Percentiles rank a stretch among this genome's conserved stretches.
Conservation (phyloP, 2,888 invertebrate species). For the Drosophila neotestacea region DNA sequence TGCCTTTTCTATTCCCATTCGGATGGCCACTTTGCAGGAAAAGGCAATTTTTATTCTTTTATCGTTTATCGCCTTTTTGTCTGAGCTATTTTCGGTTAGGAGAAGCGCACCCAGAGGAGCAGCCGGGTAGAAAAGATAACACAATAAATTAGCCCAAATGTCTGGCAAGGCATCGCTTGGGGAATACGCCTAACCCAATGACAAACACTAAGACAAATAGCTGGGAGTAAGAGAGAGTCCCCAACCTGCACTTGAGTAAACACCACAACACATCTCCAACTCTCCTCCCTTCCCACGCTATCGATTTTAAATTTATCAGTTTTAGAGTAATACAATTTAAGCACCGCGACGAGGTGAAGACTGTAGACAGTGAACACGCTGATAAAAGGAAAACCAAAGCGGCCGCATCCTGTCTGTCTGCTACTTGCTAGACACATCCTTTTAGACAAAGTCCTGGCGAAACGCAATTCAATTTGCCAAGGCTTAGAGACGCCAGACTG, state of each 20-base stretch:
- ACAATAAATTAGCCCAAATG: slow-evolving; percentile 65
- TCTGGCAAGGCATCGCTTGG: slow-evolving; percentile 44
- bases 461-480: slow-evolving; percentile 65
- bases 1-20: slow-evolving; percentile 36
- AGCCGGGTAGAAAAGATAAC: slow-evolving; percentile 45
- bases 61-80: slow-evolving; percentile 48
- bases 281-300: slow-evolving; percentile 20
- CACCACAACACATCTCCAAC: slow-evolving; percentile 8
- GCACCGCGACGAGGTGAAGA: slow-evolving; percentile 25
- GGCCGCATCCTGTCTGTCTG: slow-evolving; percentile 39
- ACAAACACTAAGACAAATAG: slow-evolving; percentile 32
- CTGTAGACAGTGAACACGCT: slow-evolving; percentile 7
- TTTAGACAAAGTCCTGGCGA: slow-evolving; percentile 31
- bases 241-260: slow-evolving; percentile 37
- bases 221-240: slow-evolving; percentile 6
- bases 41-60: slow-evolving; percentile 54
- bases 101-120: slow-evolving; percentile 45
- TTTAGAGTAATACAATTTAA: slow-evolving; percentile 44
- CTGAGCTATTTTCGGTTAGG: slow-evolving; percentile 34
- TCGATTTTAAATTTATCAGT: slow-evolving; percentile 65
- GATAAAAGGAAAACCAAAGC: slow-evolving; percentile 42
- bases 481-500: slow-evolving; percentile 54
- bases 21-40: slow-evolving; percentile 46
- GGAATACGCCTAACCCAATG: slow-evolving; percentile 44
- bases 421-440: slow-evolving; percentile 27